These are phyloP conservation scores for western clawed frog (Xenopus tropicalis) DNA, from an alignment of 2,113 vertebrate genomes.

Conservation along the genomic window UCB_Xtro_10.0 CM004449.2:107823501-107824000, in stretches of 20 bases:
- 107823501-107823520: slow-evolving; percentile 78
- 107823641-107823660: slow-evolving; percentile 87
- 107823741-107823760: slow-evolving; percentile 70
- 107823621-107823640: slow-evolving; percentile 85
- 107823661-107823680: slow-evolving; percentile 90
- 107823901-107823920: too few species aligned
- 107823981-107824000: too few species aligned
- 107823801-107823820: slow-evolving; percentile 42
- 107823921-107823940: too few species aligned
- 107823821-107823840: neutral
- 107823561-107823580: slow-evolving; percentile 87
- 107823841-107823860: too few species aligned
- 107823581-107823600: slow-evolving; percentile 87
- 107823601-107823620: slow-evolving; percentile 79
- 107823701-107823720: slow-evolving; percentile 69
- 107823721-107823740: slow-evolving; percentile 63
- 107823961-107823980: too few species aligned
- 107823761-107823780: slow-evolving; percentile 70
- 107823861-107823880: too few species aligned
- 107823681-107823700: slow-evolving; percentile 85
- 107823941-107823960: too few species aligned
- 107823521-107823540: slow-evolving; percentile 87
- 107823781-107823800: slow-evolving; percentile 76
- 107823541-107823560: slow-evolving; percentile 87
- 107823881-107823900: too few species aligned